These are phyloP conservation scores for Morelia viridis DNA, from an alignment of 2,797 vertebrate species.

Conservation along the genomic window DNA sequence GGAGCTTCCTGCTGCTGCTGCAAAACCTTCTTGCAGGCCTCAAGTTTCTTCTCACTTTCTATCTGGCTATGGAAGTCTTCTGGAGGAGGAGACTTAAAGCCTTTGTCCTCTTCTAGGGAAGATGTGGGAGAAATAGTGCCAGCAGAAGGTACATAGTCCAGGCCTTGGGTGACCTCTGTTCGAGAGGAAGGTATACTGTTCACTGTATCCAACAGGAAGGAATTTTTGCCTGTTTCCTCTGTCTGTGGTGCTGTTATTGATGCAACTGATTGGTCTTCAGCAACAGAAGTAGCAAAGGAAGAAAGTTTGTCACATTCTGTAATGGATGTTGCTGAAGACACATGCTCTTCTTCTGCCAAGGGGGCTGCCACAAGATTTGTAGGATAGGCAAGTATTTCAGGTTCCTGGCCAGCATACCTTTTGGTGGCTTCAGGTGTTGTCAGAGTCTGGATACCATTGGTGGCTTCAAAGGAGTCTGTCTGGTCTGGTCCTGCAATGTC, in stretches of 20 bases:
- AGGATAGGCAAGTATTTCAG: slow-evolving; percentile 83
- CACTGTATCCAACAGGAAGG: slow-evolving; percentile 86
- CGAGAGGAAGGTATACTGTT: slow-evolving; percentile 87
- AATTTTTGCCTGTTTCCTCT: slow-evolving; percentile 90
- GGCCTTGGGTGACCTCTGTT: slow-evolving; percentile 88
- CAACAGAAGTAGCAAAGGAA: slow-evolving; percentile 94
- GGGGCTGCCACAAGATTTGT: slow-evolving; percentile 91
- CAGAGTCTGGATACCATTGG: slow-evolving; percentile 81
- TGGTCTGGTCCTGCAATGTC: slow-evolving; percentile 87
- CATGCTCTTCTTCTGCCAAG: slow-evolving; percentile 95
- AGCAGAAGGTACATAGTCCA: slow-evolving; percentile 94
- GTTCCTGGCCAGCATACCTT: slow-evolving; percentile 77
- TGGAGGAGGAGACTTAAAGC: slow-evolving; percentile 94
- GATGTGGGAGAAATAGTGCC: slow-evolving; percentile 98
- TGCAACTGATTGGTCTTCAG: slow-evolving; percentile 95
- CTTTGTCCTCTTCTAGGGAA: slow-evolving; percentile 97
- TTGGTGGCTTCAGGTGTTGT: slow-evolving; percentile 75
- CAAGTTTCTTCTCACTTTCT: slow-evolving; percentile 77
- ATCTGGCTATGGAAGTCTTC: slow-evolving; percentile 86
- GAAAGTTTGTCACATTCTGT: slow-evolving; percentile 98
- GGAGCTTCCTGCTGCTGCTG: slow-evolving; percentile 78
- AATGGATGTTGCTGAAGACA: slow-evolving; percentile 97
- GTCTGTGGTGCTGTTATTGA: slow-evolving; percentile 93
- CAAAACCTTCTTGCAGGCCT: slow-evolving; percentile 69
- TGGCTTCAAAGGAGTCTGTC: slow-evolving; percentile 82